Conservation (phyloP, 1,140 invertebrate species). For the Chionoecetes opilio region DNA sequence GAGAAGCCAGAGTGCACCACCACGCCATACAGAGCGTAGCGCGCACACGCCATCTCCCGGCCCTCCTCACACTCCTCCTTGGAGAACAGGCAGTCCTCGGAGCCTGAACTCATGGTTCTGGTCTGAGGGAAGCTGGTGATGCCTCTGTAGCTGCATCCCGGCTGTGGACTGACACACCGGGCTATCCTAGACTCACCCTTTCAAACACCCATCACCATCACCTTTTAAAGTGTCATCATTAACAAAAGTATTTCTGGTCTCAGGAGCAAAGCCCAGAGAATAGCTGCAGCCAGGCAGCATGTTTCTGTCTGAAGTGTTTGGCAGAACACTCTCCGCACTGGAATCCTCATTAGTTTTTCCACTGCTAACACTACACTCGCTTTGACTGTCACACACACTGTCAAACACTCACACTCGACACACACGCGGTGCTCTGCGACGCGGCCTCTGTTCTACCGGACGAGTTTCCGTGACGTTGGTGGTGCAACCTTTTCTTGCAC, state of each 20-base stretch:
- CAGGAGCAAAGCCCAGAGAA: background rate
- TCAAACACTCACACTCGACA: background rate
- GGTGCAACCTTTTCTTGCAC: background rate
- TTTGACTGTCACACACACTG: background rate
- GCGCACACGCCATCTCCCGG: slow-evolving; percentile 76
- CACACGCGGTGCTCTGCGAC: background rate
- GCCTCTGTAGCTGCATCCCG: slow-evolving; percentile 23
- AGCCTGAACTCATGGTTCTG: background rate
- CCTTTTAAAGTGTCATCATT: background rate
- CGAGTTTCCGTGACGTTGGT: background rate
- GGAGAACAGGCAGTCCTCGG: slow-evolving; percentile 24
- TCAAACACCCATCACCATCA: background rate
- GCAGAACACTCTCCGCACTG: background rate
- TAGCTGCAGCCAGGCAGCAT: slow-evolving; percentile 47
- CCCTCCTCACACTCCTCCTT: slow-evolving; percentile 48
- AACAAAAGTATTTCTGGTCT: slow-evolving; percentile 24
- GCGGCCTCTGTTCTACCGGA: background rate
- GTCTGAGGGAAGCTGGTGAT: slow-evolving; percentile 41
- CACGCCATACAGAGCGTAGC: slow-evolving; percentile 90
- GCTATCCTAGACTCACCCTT: background rate
- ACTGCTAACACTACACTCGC: background rate
- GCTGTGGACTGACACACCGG: background rate
- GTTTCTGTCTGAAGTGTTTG: background rate
- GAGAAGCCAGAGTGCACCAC: slow-evolving; percentile 93
- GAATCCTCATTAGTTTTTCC: background rate